Percentiles rank a stretch among this genome's conserved stretches.
Evolutionary conservation across 2,888 invertebrate genomes (phyloP).

Genomic region (Dryocosmus kuriphilus): DNA sequence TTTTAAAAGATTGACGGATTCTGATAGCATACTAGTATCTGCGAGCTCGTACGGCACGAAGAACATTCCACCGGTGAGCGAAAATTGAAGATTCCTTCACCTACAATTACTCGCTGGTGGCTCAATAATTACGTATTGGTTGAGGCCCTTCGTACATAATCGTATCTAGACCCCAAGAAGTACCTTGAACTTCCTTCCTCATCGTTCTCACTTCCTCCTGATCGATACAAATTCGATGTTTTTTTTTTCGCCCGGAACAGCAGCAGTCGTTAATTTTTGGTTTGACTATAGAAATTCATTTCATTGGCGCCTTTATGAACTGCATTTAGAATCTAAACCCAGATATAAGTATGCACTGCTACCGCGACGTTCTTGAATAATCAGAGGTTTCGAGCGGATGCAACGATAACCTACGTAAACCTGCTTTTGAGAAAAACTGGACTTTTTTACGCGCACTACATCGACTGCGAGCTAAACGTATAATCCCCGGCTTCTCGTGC

Average conservation of each 20-base stretch:
- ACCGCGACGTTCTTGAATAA: constrained; percentile 57
- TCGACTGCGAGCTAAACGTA: constrained; percentile 44
- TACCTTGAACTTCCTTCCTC: constrained; percentile 5
- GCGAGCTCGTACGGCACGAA: constrained; percentile 35
- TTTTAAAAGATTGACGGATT: constrained; percentile 36
- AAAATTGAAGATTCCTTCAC: constrained; percentile 38
- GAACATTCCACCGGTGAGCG: constrained; percentile 18
- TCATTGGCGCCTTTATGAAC: constrained; percentile 1
- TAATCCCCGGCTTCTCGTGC: constrained; percentile 44
- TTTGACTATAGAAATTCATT: not conserved
- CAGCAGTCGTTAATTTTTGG: not conserved
- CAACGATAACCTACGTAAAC: constrained; percentile 61
- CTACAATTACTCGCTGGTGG: constrained; percentile 32
- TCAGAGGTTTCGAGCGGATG: constrained; percentile 61
- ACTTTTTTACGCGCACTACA: constrained; percentile 52
- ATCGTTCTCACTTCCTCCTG: constrained; percentile 27
- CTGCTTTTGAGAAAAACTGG: constrained; percentile 61
- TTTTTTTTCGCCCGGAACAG: not conserved
- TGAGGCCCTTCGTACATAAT: constrained; percentile 26
- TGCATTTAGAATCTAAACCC: not conserved
- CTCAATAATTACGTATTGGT: constrained; percentile 37
- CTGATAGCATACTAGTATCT: constrained; percentile 28
- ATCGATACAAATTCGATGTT: not conserved
- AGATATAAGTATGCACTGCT: constrained; percentile 38
- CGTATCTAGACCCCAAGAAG: constrained; percentile 23